These are phyloP conservation scores for Girardinichthys multiradiatus DNA, from an alignment of 2,113 vertebrate species.

Conservation along the genomic window DNA sequence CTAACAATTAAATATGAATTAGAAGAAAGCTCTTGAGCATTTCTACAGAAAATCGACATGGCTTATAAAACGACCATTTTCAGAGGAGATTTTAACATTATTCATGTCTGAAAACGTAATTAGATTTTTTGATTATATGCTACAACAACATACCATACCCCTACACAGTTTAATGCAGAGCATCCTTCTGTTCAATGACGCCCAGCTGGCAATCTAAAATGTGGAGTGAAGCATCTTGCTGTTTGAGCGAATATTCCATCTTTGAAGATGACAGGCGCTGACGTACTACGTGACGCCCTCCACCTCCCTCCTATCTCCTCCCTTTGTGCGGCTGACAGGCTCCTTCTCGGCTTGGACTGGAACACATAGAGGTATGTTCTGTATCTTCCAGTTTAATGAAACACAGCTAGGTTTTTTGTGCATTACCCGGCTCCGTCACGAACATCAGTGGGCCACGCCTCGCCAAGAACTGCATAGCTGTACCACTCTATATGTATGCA, in stretches of 20 bases:
- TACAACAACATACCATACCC: not conserved
- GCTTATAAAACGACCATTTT: too few relatives aligned
- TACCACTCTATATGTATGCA: not conserved
- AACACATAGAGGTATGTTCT: conserved; percentile 63
- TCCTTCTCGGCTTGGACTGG: conserved; percentile 58
- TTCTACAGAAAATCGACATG: too few relatives aligned
- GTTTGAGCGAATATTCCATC: conserved; percentile 6
- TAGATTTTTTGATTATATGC: not conserved
- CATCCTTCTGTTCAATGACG: not conserved
- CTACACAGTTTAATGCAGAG: not conserved
- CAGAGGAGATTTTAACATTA: too few relatives aligned
- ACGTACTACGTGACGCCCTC: conserved; percentile 44
- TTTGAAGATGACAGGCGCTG: conserved; percentile 23
- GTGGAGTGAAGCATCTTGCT: conserved; percentile 38
- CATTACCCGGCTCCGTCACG: too few relatives aligned
- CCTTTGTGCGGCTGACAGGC: conserved; percentile 63
- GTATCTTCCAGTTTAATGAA: not conserved
- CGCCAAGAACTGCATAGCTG: not conserved
- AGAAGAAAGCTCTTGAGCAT: too few relatives aligned
- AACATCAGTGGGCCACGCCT: not conserved
- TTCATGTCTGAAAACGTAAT: too few relatives aligned
- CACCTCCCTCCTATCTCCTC: conserved; percentile 60
- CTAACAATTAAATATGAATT: too few relatives aligned
- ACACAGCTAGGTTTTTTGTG: not conserved
- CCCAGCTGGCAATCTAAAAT: not conserved